A percentile compares a stretch with the other conserved stretches of the same genome.
Conservation (phyloP, 2,113 vertebrate genomes). For the Prunella himalayana region DNA sequence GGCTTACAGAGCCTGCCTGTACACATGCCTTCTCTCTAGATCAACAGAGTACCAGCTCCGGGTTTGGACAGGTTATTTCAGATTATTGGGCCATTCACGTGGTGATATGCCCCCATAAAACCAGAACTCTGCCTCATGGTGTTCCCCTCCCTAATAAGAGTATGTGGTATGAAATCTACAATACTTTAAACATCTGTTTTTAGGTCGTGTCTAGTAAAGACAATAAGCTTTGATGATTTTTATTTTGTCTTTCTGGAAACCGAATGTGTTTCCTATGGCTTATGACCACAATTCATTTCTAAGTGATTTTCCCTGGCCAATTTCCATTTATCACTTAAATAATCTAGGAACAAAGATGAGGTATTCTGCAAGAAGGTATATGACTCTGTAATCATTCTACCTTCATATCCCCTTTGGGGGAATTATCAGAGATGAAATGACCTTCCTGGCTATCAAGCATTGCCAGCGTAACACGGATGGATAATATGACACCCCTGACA, state of each 20-base stretch:
- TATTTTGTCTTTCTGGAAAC: slow-evolving; percentile 55
- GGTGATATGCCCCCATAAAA: background rate
- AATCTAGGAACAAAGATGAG: slow-evolving; percentile 59
- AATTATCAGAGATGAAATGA: slow-evolving; percentile 51
- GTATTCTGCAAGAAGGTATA: slow-evolving; percentile 27
- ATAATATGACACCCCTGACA: slow-evolving; percentile 52
- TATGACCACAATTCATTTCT: slow-evolving; percentile 45
- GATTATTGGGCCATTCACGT: background rate
- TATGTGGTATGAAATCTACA: background rate
- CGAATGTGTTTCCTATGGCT: slow-evolving; percentile 34
- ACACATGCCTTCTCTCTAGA: background rate
- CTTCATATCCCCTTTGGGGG: slow-evolving; percentile 51
- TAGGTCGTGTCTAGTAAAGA: background rate
- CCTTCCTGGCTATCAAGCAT: slow-evolving; percentile 43
- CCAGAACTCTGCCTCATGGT: background rate
- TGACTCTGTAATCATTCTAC: slow-evolving; percentile 50
- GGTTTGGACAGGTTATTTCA: background rate
- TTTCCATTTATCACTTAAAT: slow-evolving; percentile 66
- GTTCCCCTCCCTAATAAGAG: background rate
- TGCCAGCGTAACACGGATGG: slow-evolving; percentile 8
- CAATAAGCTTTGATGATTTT: slow-evolving; percentile 18
- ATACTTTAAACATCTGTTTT: background rate
- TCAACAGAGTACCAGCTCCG: background rate
- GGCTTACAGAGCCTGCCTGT: background rate
- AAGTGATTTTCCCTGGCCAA: slow-evolving; percentile 40